Percentiles rank a stretch among this genome's conserved stretches.
phyloP scores from a whole-genome alignment of 2,888 invertebrate species.

The Apotomis betuletana region DNA sequence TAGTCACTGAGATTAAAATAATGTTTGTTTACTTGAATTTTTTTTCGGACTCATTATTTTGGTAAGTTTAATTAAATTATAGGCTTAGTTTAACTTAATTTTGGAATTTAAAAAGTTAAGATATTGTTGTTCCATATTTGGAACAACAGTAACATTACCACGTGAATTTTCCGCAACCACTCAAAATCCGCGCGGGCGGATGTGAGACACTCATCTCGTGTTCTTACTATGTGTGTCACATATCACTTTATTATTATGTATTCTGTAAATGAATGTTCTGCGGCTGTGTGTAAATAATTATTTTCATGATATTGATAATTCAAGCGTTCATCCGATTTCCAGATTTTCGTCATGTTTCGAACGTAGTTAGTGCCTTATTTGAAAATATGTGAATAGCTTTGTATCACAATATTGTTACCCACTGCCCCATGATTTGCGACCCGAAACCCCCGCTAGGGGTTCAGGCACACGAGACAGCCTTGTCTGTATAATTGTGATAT shows the following conservation, averaged over 20 bases:
- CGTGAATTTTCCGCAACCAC: not conserved
- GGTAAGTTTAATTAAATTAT: too few species aligned
- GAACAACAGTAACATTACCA: constrained; percentile 43
- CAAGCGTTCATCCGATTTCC: constrained; percentile 36
- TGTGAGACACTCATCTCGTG: constrained; percentile 56
- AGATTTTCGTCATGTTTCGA: constrained; percentile 37
- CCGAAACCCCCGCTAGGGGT: not conserved
- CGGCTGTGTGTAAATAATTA: constrained; percentile 42
- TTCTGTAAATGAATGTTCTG: constrained; percentile 52
- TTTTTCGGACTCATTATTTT: too few species aligned
- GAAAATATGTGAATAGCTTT: constrained; percentile 35
- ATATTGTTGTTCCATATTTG: constrained; percentile 7
- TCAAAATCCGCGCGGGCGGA: constrained; percentile 8
- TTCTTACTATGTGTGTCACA: constrained; percentile 65
- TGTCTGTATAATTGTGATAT: constrained; percentile 74
- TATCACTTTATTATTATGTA: constrained; percentile 64
- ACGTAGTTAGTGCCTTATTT: constrained; percentile 73
- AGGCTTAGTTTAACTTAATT: too few species aligned
- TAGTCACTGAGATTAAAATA: not conserved
- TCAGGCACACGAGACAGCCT: constrained; percentile 58
- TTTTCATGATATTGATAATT: constrained; percentile 36
- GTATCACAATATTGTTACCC: constrained; percentile 31
- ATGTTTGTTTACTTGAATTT: not conserved
- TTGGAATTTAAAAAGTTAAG: not conserved
- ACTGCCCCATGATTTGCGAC: constrained; percentile 23